Conservation (phyloP, 2,888 invertebrate species). For the Brachyptera risi region DNA sequence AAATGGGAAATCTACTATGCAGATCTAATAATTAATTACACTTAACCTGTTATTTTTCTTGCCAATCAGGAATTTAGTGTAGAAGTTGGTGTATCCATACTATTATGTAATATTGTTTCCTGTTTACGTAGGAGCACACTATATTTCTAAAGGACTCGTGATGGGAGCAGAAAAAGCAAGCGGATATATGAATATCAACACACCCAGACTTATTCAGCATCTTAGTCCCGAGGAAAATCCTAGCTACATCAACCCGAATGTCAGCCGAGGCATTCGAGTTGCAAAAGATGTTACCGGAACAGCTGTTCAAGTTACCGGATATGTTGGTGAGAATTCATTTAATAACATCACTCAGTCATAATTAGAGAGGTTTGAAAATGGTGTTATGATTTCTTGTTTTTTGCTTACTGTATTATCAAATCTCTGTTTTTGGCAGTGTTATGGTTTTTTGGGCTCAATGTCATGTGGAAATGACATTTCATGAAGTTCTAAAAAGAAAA, state of each 20-base stretch:
- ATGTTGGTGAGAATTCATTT: conserved; percentile 49
- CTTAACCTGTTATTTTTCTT: too few relatives aligned
- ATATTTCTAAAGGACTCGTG: conserved; percentile 60
- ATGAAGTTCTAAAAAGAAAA: too few relatives aligned
- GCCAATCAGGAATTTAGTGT: too few relatives aligned
- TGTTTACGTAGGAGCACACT: conserved; percentile 50
- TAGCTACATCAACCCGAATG: conserved; percentile 51
- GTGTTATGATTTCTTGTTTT: too few relatives aligned
- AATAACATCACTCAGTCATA: not conserved
- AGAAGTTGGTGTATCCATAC: not conserved
- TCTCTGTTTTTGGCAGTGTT: too few relatives aligned
- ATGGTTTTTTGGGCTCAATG: too few relatives aligned
- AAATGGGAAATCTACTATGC: too few relatives aligned
- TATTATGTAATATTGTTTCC: not conserved
- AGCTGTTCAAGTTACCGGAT: conserved; percentile 65
- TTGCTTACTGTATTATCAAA: too few relatives aligned
- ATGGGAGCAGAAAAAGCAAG: conserved; percentile 63
- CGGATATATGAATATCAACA: conserved; percentile 54
- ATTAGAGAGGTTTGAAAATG: too few relatives aligned
- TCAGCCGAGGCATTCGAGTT: conserved; percentile 56
- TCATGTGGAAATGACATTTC: too few relatives aligned
- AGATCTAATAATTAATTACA: too few relatives aligned
- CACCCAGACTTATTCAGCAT: conserved; percentile 56
- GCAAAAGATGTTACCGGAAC: conserved; percentile 62
- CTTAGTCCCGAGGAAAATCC: conserved; percentile 49